Conservation (phyloP, 2,888 invertebrate genomes). For the Agriopis leucophaearia region DNA sequence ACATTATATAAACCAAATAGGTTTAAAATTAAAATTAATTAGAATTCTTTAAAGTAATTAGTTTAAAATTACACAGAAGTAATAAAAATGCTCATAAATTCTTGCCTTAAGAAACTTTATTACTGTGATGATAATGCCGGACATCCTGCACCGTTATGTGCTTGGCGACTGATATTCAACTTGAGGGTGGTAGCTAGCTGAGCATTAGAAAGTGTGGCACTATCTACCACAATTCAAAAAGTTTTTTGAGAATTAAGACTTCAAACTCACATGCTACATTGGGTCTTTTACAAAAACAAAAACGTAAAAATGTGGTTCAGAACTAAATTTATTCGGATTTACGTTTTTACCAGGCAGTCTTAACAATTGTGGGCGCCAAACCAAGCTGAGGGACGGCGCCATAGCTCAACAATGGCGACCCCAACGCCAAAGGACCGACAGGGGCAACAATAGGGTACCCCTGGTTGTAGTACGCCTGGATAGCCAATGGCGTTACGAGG, state of each 20-base stretch:
- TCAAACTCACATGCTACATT: background rate
- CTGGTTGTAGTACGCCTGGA: slow-evolving; percentile 24
- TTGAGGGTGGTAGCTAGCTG: too few relatives aligned
- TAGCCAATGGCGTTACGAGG: slow-evolving; percentile 19
- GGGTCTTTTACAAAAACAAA: background rate
- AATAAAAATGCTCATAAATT: too few relatives aligned
- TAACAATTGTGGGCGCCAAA: slow-evolving; percentile 24
- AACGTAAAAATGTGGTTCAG: slow-evolving; percentile 2
- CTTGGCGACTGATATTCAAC: too few relatives aligned
- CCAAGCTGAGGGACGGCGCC: slow-evolving; percentile 17
- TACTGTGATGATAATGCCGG: too few relatives aligned
- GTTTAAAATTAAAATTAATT: background rate
- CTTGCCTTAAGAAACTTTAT: too few relatives aligned
- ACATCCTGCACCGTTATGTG: too few relatives aligned
- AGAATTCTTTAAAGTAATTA: background rate
- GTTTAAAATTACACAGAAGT: background rate
- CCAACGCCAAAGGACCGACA: slow-evolving; percentile 5
- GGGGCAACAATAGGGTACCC: slow-evolving; percentile 36
- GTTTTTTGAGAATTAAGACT: too few relatives aligned
- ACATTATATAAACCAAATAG: background rate
- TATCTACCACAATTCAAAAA: too few relatives aligned
- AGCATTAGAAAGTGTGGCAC: too few relatives aligned
- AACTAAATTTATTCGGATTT: slow-evolving; percentile 26
- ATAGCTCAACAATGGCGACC: slow-evolving; percentile 18
- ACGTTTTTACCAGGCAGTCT: slow-evolving; percentile 30